These are phyloP conservation scores for Acanthurus tractus DNA, from an alignment of 2,797 vertebrate species.

Conservation along the genomic window DNA sequence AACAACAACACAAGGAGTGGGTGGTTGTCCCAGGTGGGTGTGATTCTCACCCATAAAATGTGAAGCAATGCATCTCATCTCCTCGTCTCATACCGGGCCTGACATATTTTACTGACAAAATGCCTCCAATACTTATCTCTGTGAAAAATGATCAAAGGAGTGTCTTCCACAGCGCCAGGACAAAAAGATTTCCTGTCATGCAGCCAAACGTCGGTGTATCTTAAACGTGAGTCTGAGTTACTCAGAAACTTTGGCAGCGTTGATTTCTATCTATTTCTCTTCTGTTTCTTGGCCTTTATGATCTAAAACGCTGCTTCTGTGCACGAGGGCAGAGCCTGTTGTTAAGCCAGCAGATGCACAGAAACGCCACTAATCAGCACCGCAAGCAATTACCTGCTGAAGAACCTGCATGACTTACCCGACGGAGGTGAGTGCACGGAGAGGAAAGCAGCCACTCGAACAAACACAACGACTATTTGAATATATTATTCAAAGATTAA, in stretches of 20 bases:
- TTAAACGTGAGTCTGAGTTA: background rate
- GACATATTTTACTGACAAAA: background rate
- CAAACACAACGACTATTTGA: background rate
- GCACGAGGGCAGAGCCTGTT: background rate
- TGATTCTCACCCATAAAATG: slow-evolving; percentile 25
- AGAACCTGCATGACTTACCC: slow-evolving; percentile 6
- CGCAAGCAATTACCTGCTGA: slow-evolving; percentile 2
- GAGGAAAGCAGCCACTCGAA: background rate
- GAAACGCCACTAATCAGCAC: slow-evolving; percentile 8
- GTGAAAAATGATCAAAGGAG: slow-evolving; percentile 17
- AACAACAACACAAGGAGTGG: slow-evolving; percentile 12
- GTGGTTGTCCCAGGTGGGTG: slow-evolving; percentile 31
- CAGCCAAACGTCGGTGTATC: slow-evolving; percentile 10
- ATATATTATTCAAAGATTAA: background rate
- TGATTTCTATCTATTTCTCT: slow-evolving; percentile 10
- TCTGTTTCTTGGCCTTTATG: background rate
- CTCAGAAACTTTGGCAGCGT: slow-evolving; percentile 5
- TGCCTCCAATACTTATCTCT: slow-evolving; percentile 1
- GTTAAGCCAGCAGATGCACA: background rate
- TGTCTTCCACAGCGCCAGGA: background rate
- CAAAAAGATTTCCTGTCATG: slow-evolving; percentile 7
- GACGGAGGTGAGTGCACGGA: background rate
- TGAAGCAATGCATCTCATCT: slow-evolving; percentile 15
- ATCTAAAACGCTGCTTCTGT: background rate
- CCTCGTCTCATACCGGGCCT: background rate